These are phyloP conservation scores for Scrobipalpa atriplicella DNA, from an alignment of 2,888 invertebrate species.

Conservation along the genomic window DNA sequence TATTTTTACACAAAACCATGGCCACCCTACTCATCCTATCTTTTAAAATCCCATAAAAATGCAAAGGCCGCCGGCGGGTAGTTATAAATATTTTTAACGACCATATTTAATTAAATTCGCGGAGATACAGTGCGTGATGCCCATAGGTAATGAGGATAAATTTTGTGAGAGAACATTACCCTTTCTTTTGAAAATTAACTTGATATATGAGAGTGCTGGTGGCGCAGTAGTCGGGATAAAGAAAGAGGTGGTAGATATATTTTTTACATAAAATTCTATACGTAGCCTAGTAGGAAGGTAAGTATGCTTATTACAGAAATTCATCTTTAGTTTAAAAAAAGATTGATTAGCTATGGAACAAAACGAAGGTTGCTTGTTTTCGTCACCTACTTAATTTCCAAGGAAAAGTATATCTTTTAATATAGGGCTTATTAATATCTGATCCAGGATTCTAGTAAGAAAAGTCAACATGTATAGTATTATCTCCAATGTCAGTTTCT, in stretches of 20 bases:
- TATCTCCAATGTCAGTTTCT: too few species aligned
- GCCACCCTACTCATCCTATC: constrained; percentile 41
- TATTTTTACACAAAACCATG: neutral
- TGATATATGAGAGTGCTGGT: constrained; percentile 15
- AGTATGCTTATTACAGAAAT: too few species aligned
- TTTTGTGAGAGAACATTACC: constrained; percentile 33
- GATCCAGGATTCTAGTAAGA: too few species aligned
- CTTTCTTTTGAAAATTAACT: constrained; percentile 29
- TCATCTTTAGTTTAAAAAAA: too few species aligned
- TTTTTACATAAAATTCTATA: too few species aligned
- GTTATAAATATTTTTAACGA: constrained; percentile 78
- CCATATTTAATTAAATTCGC: constrained; percentile 70
- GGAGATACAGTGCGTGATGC: constrained; percentile 50
- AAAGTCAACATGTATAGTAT: too few species aligned
- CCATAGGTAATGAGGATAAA: constrained; percentile 46
- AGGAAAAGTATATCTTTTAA: too few species aligned
- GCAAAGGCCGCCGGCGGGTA: constrained; percentile 57
- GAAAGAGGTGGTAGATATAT: constrained; percentile 3
- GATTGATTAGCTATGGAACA: too few species aligned
- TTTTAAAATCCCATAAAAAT: constrained; percentile 72
- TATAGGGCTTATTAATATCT: too few species aligned
- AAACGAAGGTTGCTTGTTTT: too few species aligned
- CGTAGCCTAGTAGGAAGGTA: too few species aligned
- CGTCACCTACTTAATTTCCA: too few species aligned
- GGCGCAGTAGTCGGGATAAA: neutral